Evolutionary conservation across 1,140 invertebrate species (phyloP).

Genomic region (Odontomachus brunneus): DNA sequence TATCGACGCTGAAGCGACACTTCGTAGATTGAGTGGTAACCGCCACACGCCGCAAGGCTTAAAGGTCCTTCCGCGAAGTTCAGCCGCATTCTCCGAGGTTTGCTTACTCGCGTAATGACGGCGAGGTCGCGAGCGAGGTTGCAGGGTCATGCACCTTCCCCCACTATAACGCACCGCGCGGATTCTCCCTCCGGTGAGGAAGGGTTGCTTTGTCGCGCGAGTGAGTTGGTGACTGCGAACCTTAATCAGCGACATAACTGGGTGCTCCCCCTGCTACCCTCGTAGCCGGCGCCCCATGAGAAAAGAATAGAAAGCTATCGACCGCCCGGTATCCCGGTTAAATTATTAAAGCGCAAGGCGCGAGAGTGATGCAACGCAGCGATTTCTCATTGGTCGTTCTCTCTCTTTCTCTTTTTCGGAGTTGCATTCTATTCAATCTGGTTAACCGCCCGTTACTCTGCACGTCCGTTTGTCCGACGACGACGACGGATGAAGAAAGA

Average conservation of each 20-base stretch:
- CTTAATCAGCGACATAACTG: slow-evolving; percentile 59
- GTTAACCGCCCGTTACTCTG: background rate
- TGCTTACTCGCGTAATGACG: slow-evolving; percentile 31
- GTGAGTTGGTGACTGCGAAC: slow-evolving; percentile 49
- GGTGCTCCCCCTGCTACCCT: background rate
- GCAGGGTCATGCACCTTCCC: slow-evolving; percentile 67
- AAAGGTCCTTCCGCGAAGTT: slow-evolving; percentile 35
- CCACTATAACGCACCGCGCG: slow-evolving; percentile 36
- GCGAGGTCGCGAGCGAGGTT: slow-evolving; percentile 52
- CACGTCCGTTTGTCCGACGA: too few relatives aligned
- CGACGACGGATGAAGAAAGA: too few relatives aligned
- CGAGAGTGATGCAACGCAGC: slow-evolving; percentile 20
- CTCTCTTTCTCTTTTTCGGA: background rate
- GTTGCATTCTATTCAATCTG: background rate
- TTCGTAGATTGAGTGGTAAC: background rate
- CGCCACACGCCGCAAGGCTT: background rate
- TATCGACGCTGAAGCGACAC: background rate
- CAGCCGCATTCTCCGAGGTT: slow-evolving; percentile 16
- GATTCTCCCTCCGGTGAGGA: slow-evolving; percentile 33
- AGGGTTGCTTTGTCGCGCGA: slow-evolving; percentile 30
- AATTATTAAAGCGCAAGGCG: slow-evolving; percentile 62
- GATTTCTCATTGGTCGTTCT: background rate
- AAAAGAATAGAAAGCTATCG: slow-evolving; percentile 61
- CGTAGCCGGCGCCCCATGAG: background rate
- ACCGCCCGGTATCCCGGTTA: slow-evolving; percentile 51